Evolutionary conservation across 2,888 invertebrate species (phyloP), one percentile per base, ranked within the genome.

Genomic region (Epinotia brunnichana): DNA sequence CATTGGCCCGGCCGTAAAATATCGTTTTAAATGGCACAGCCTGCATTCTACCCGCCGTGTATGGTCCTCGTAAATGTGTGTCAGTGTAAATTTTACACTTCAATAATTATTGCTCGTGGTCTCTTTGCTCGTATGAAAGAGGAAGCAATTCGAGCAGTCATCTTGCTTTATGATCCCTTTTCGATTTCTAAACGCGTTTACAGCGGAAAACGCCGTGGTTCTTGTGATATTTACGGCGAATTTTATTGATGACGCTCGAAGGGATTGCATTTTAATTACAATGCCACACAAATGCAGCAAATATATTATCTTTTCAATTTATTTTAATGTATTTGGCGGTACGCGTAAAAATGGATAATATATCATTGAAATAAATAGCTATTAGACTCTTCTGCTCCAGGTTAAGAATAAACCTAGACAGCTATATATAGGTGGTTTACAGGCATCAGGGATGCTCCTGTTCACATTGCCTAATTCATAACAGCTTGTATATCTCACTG

Each of bases 61-160:
- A 83, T 83, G 82, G 76, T 76, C 76, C 77, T 82, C 79, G 84
- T 86, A 87, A 87, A 86, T 82, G 84, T 81, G 76, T 88, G 89
- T 89, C 88, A 85, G 85, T 85, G 85, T 87, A 87, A 86, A 89
- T 89, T 90, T 90, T 86, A 89, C 86, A 87, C 85, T 81, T 85
- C 84, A 83, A 85, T 90, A 88, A 90, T 90, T 89, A 89, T 84
- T 81, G 79, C 81, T 81, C 78, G 83, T 79, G 80, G 79, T 81
- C 81, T 83, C 80, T 82, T 82, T 81, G 78, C 79, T 76, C 76
- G 79, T 82, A 82, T 83, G 81, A 81, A 86, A 83, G 85, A 87
- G 87, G 88, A 89, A 89, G 88, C 87, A 83, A 88, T 89, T 85
- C 81, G 84, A 84, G 82, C 84, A 85, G 83, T 84, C 85, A 83